Evolutionary conservation across 2,888 invertebrate species (phyloP).

Genomic region (Eupeodes latifasciatus): DNA sequence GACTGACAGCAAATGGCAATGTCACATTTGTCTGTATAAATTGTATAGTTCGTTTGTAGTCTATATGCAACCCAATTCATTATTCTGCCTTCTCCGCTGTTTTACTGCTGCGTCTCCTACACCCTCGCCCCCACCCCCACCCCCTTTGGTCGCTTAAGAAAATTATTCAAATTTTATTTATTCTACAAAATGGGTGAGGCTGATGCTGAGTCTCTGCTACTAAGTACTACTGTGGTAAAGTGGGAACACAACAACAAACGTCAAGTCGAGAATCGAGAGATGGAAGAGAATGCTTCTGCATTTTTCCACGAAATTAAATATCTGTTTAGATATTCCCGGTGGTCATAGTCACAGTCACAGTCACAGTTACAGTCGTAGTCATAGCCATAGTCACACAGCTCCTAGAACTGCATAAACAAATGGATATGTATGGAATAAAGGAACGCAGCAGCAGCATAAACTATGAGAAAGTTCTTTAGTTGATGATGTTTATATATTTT

Average conservation of each 20-base stretch:
- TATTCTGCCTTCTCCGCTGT: background rate
- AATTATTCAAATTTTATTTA: constrained; percentile 71
- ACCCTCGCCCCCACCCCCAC: no score
- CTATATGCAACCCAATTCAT: background rate
- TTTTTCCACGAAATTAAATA: constrained; percentile 70
- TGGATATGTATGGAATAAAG: constrained; percentile 17
- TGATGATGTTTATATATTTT: background rate
- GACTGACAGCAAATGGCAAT: constrained; percentile 54
- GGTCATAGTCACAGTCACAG: constrained; percentile 38
- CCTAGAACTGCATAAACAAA: constrained; percentile 66
- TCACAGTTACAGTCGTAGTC: constrained; percentile 14
- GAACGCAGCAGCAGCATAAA: constrained; percentile 35
- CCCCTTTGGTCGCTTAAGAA: constrained; percentile 19
- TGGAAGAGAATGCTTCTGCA: constrained; percentile 58
- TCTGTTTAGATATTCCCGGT: constrained; percentile 64
- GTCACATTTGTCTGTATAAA: background rate
- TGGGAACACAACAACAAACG: constrained; percentile 41
- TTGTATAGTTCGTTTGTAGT: background rate
- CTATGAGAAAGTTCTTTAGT: constrained; percentile 26
- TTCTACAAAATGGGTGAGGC: constrained; percentile 4
- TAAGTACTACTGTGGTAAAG: background rate
- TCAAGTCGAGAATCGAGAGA: constrained; percentile 7
- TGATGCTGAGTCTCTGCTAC: background rate
- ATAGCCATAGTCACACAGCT: constrained; percentile 16
- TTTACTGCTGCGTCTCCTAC: background rate